A percentile compares a stretch with the other conserved stretches of the same genome.
Evolutionary conservation across 2,797 vertebrate genomes (phyloP).

Genomic region (Caiman crocodilus): DNA sequence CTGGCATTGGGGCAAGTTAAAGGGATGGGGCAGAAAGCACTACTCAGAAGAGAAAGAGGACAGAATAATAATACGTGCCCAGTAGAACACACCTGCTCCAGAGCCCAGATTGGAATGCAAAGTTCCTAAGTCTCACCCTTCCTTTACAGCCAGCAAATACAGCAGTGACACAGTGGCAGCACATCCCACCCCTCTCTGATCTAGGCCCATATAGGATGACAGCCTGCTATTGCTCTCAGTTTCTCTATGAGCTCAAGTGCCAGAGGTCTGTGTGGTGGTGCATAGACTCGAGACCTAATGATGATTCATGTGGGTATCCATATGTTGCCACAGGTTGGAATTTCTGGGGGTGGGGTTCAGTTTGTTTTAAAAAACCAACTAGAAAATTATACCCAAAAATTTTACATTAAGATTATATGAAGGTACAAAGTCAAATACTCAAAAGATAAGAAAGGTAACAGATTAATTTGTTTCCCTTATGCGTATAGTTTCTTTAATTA

Average conservation of each 20-base stretch:
- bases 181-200: background rate
- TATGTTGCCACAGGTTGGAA: no score
- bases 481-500: background rate
- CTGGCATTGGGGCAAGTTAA: no score
- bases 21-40: background rate
- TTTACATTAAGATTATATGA: no score
- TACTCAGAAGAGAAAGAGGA: background rate
- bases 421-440: no score
- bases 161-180: background rate
- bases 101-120: background rate
- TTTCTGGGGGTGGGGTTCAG: no score
- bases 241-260: conserved; percentile 4
- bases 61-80: background rate
- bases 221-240: conserved; percentile 19
- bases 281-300: no score
- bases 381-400: no score
- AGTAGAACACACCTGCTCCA: background rate
- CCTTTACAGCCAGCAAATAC: background rate
- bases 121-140: background rate
- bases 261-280: no score
- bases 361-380: no score
- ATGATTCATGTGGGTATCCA: no score
- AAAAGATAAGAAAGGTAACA: no score
- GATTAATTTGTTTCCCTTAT: no score
- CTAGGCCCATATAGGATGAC: background rate